Evolutionary conservation across 2,888 invertebrate genomes (phyloP), one percentile per base, ranked within the genome.

Genomic region (Pemphredon lugubris): DNA sequence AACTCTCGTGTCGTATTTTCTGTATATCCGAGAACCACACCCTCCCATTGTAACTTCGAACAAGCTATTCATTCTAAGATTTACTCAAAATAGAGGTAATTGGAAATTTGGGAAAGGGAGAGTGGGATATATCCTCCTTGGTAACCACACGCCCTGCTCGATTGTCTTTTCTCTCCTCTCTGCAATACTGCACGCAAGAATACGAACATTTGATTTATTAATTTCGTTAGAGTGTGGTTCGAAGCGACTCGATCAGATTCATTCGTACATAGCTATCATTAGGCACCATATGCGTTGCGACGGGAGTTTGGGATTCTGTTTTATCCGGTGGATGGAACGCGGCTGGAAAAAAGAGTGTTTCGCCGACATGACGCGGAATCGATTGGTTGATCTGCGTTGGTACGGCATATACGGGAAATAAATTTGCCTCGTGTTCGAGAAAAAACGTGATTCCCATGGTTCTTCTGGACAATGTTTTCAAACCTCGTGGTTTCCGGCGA

Each of bases 11-110:
- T n/a, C 54, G 5, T 14, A 53, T 45, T 61, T 67, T 42, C 26
- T 26, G 26, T 3, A n/a, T 60, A 18, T 18, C 4, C n/a, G 47
- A 34, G 65, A 78, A 83, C 82, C 81, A 83, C 83, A 83, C 82
- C 83, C 83, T 73, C 37, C 26, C 21, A 11, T 13, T 2, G 21
- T 30, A 21, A 7, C 7, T 34, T 14, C 11, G n/a, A 13, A 4
- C 21, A n/a, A n/a, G n/a, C n/a, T n/a, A n/a, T n/a, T n/a, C n/a
- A n/a, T n/a, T n/a, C n/a, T n/a, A n/a, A n/a, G n/a, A n/a, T n/a
- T n/a, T n/a, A n/a, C n/a, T n/a, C n/a, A n/a, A n/a, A n/a, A n/a
- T n/a, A n/a, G n/a, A n/a, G n/a, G n/a, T n/a, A n/a, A n/a, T n/a
- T n/a, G n/a, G n/a, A n/a, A n/a, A n/a, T n/a, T n/a, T n/a, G n/a